Base-by-base conservation (phyloP, 1,140 invertebrate genomes). In the Apocrypta bakeri region DNA sequence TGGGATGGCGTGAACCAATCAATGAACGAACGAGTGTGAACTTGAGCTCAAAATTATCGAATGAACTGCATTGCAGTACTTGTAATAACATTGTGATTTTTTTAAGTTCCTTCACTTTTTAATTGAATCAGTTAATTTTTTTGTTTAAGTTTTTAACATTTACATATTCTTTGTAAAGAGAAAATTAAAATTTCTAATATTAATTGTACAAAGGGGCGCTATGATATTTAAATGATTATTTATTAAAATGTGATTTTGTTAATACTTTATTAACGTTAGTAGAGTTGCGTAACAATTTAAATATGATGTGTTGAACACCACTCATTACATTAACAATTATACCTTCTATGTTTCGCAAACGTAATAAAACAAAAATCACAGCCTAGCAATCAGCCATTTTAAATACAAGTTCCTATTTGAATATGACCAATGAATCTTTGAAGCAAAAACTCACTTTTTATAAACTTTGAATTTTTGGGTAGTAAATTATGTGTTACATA, bases 51-150 rank as follows among this genome's bases (percentile, higher is more conserved):
- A 71, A 77, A 82, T 82, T n/a, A 72, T 64, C 40, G n/a, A 40
- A 85, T 66, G 12, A 82, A 75, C 31, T 69, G 77, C 40, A 80
- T 79, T 79, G 75, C 81, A 82, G 73, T 76, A 82, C 75, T 82
- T 82, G 81, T 64, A 83, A 79, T 83, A 83, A 83, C 76, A 37
- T 78, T 78, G 74, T 82, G 81, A 83, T 79, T 61, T 82, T 56
- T 61, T 61, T 42, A 37, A 74, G 21, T 27, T 48, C 42, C 25
- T 40, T 29, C 25, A 29, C 2, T 48, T 66, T 25, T 48, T 74
- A 1, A 27, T 29, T 33, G 27, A n/a, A 7, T 56, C 17, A 17
- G n/a, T 56, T 56, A 1, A 56, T n/a, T 21, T 31, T 25, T 17
- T 73, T n/a, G n/a, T 37, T n/a, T 56, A 33, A 14, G 29, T 61